Conservation (phyloP, 2,888 invertebrate species). For the Andrena dorsata region DNA sequence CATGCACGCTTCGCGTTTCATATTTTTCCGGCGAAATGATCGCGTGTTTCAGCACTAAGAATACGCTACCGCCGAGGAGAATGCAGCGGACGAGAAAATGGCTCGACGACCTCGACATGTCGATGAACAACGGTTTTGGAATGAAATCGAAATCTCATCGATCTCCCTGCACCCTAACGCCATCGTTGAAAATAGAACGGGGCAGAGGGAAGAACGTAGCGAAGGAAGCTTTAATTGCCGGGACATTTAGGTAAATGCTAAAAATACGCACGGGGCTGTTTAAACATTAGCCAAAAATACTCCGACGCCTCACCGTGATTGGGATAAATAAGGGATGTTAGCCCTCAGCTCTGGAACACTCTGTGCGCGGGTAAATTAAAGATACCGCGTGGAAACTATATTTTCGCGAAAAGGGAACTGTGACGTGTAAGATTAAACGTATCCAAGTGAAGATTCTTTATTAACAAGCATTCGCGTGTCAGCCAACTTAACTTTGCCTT, state of each 20-base stretch:
- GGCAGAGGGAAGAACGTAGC: neutral
- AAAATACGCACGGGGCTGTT: neutral
- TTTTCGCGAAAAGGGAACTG: neutral
- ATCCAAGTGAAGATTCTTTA: neutral
- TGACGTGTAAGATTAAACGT: neutral
- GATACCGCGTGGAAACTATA: neutral
- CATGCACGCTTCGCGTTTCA: neutral
- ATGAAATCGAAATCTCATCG: neutral
- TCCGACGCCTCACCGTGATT: neutral
- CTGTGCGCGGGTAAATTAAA: neutral
- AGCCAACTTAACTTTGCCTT: neutral
- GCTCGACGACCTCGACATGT: neutral
- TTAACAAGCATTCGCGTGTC: neutral
- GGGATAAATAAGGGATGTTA: neutral
- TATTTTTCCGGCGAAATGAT: neutral
- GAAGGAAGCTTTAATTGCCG: slow-evolving; percentile 10
- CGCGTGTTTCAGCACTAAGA: neutral
- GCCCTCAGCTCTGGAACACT: neutral
- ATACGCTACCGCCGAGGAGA: neutral
- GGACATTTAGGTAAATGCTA: neutral
- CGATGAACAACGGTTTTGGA: neutral
- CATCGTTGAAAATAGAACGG: slow-evolving; percentile 1
- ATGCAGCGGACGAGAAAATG: neutral
- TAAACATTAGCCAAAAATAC: neutral
- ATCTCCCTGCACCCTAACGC: neutral